Evolutionary conservation across 2,888 invertebrate species (phyloP), one percentile per base, ranked within the genome.

Genomic region (Brachypterus glaber): DNA sequence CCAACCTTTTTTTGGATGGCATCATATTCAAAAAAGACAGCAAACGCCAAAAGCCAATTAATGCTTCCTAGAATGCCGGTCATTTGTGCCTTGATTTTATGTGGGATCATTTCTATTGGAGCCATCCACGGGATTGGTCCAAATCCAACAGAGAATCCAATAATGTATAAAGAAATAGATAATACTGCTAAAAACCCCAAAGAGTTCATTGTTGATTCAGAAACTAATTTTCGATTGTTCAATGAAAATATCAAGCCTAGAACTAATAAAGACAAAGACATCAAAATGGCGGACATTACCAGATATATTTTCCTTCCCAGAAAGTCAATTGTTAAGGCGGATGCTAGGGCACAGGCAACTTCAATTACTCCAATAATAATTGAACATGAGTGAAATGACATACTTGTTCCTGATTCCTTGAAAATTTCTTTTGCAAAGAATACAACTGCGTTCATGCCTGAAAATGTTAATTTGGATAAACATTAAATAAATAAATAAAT

Each of bases 381-480:
- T 5, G 12, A 5, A 5, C 12, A 13, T 11, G 12, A 27, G 7
- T 5, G 4, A 9, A 13, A 5, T 11, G 7, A 9, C 8, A 27
- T 11, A 5, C 4, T 4, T 5, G 12, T 27, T 4, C 12, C 12
- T 5, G 85, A 79, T 30, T 71, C 42, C 33, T 62, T 53, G 61
- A 92, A 91, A 43, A 93, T 92, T 1, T 68, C 60, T 0, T 74
- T 72, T 0, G 82, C 75, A 53, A 84, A 87, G 62, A 88, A 88
- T 43, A 88, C 83, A 3, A 88, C 82, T 1, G 84, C 84, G 51
- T 89, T 88, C 31, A 86, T 77, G 27, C 88, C 87, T 37, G 82
- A 1, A 72, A n/a, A n/a, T n/a, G n/a, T n/a, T n/a, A n/a, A n/a
- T n/a, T n/a, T n/a, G n/a, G n/a, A n/a, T n/a, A n/a, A n/a, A n/a